Conservation (phyloP, 2,797 vertebrate genomes). For the Coluber constrictor region DNA sequence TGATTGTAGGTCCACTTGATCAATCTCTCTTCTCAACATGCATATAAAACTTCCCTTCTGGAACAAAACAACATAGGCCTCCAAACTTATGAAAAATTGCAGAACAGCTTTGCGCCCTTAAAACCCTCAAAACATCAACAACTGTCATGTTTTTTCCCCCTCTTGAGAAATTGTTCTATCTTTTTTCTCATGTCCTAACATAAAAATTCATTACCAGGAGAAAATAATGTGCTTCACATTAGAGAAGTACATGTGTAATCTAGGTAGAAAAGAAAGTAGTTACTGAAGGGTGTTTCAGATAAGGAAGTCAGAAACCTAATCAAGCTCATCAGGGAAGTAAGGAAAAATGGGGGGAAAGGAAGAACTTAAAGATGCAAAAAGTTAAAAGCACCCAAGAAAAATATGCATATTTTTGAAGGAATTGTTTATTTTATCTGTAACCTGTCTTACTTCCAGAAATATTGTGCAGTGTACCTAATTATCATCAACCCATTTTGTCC, state of each 20-base stretch:
- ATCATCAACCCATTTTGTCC: neutral
- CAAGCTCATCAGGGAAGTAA: conserved; percentile 24
- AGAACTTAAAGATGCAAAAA: neutral
- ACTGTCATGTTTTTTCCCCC: neutral
- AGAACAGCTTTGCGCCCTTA: neutral
- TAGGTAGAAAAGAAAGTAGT: neutral
- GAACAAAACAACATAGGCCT: neutral
- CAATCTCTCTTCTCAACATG: neutral
- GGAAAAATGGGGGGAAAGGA: neutral
- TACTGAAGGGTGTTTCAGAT: neutral
- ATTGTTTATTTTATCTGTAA: neutral
- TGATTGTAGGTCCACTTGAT: neutral
- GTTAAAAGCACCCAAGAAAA: neutral
- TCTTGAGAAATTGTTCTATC: neutral
- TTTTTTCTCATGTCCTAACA: neutral
- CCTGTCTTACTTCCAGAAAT: neutral
- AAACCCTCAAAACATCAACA: neutral
- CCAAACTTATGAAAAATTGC: neutral
- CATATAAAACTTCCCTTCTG: neutral
- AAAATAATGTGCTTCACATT: neutral
- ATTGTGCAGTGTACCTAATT: neutral
- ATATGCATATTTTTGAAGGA: neutral
- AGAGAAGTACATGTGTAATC: neutral
- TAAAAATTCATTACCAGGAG: neutral
- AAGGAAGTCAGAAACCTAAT: neutral